Evolutionary conservation across 2,113 vertebrate species (phyloP).

Genomic region (Helogale parvula): DNA sequence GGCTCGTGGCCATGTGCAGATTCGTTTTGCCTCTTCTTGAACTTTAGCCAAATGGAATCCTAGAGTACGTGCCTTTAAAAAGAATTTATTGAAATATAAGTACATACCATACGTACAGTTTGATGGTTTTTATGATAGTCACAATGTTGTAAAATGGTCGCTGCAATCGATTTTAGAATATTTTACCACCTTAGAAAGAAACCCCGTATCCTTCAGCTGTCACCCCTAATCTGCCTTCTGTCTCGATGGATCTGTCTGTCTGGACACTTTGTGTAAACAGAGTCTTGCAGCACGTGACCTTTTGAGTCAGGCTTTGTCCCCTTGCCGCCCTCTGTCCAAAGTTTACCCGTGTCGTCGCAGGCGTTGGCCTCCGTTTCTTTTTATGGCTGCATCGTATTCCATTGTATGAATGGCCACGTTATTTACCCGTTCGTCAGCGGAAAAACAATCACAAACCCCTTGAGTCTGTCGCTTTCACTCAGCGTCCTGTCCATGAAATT

Average conservation of each 20-base stretch:
- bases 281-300: accelerated
- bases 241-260: neutral
- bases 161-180: neutral
- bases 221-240: neutral
- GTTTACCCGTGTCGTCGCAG: no score
- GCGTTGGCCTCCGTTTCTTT: neutral
- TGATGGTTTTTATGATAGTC: neutral
- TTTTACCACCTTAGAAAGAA: neutral
- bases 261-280: no score
- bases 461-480: neutral
- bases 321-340: no score
- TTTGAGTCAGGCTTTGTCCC: neutral
- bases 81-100: neutral
- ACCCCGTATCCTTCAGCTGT: no score
- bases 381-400: neutral
- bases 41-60: neutral
- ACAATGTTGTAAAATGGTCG: neutral
- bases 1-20: neutral
- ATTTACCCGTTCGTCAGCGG: neutral
- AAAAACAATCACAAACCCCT: neutral
- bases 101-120: neutral
- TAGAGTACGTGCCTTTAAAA: neutral
- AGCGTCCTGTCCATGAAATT: accelerated
- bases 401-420: neutral
- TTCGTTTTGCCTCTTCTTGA: neutral